Percentiles rank a stretch among this genome's conserved stretches.
Conservation (phyloP, 2,113 vertebrate genomes). For the Varanus komodoensis region DNA sequence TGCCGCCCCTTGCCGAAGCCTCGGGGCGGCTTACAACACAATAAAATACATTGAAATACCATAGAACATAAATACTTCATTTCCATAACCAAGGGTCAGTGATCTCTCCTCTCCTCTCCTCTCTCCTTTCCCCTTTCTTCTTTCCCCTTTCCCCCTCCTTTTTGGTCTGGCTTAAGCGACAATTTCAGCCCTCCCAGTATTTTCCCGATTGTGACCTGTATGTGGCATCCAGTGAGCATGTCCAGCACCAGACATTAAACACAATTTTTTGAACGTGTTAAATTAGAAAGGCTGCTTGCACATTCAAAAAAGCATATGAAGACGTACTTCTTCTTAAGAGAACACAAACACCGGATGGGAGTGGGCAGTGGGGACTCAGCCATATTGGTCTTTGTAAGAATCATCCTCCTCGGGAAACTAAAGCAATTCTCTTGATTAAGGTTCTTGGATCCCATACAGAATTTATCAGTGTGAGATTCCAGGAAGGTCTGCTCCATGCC, state of each 20-base stretch:
- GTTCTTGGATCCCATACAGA: conserved; percentile 51
- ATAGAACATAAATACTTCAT: too few species aligned
- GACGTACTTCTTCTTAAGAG: conserved; percentile 19
- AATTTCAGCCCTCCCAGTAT: neutral
- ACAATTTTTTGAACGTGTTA: neutral
- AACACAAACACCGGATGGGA: neutral
- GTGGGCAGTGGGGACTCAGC: conserved; percentile 9
- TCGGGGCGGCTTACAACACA: too few species aligned
- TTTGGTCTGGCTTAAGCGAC: neutral
- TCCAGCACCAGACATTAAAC: neutral
- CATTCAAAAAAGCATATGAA: conserved; percentile 31
- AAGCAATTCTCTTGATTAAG: conserved; percentile 40
- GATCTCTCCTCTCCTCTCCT: too few species aligned
- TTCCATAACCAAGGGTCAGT: too few species aligned
- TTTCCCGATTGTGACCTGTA: neutral
- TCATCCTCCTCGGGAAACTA: conserved; percentile 37
- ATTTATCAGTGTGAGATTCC: conserved; percentile 50
- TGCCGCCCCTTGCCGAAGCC: too few species aligned
- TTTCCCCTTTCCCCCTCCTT: too few species aligned
- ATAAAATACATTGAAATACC: too few species aligned
- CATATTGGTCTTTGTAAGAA: conserved; percentile 13
- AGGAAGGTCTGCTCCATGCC: conserved; percentile 11
- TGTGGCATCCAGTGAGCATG: neutral
- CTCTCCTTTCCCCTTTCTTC: too few species aligned
- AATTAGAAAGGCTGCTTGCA: neutral